These are phyloP conservation scores for Dissostichus mawsoni DNA, from an alignment of 2,113 vertebrate species.

Conservation along the genomic window DNA sequence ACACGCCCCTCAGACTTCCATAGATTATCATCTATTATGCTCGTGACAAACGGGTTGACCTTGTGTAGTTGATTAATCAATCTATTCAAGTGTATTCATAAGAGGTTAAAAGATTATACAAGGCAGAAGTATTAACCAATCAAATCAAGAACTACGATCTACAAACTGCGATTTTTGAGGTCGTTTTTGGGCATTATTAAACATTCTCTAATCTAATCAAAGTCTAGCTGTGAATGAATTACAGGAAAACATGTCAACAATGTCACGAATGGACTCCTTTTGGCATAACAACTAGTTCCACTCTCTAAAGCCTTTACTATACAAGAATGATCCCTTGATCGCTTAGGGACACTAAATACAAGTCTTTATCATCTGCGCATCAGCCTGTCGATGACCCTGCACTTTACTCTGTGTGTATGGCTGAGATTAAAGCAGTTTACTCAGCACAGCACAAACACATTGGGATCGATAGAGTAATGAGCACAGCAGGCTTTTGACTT, in stretches of 20 bases:
- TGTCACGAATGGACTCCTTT: background rate
- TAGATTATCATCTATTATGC: background rate
- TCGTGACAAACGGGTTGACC: too few relatives aligned
- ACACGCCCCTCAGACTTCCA: background rate
- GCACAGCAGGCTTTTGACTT: conserved; percentile 60
- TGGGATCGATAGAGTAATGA: conserved; percentile 73
- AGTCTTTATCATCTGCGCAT: background rate
- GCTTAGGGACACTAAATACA: conserved; percentile 11
- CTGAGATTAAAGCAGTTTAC: conserved; percentile 60
- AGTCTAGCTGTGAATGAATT: background rate
- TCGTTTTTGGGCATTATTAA: background rate
- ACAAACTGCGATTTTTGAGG: background rate
- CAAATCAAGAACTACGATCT: background rate
- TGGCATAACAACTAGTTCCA: too few relatives aligned
- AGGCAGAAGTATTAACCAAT: background rate
- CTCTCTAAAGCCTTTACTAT: background rate
- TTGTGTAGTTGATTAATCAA: too few relatives aligned
- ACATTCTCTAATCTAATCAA: too few relatives aligned
- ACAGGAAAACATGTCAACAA: background rate
- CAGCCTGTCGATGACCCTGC: conserved; percentile 14
- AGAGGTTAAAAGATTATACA: background rate
- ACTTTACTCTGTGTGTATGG: conserved; percentile 6
- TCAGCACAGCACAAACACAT: conserved; percentile 60
- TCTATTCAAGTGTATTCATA: too few relatives aligned
- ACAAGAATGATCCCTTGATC: background rate